A percentile compares a stretch with the other conserved stretches of the same genome.
phyloP scores from a whole-genome alignment of 1,140 invertebrate species.

The Anthonomus grandis region DNA sequence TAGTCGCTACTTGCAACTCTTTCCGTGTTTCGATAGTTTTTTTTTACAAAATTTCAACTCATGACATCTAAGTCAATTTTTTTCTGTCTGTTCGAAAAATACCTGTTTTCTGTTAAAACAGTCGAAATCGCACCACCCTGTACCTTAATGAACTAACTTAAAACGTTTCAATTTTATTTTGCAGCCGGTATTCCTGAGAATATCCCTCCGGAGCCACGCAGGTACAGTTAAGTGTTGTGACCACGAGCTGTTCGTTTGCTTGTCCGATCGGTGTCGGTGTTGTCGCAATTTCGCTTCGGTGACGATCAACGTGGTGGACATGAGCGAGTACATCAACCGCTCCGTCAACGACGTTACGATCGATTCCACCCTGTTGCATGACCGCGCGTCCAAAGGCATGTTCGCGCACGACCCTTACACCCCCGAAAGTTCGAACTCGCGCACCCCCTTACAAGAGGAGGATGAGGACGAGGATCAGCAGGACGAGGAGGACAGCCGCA shows the following conservation, averaged over 20 bases:
- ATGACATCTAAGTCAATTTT: no score
- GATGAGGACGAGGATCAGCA: slow-evolving; percentile 21
- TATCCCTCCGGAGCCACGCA: slow-evolving; percentile 67
- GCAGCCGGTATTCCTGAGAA: slow-evolving; percentile 78
- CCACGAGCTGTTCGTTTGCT: slow-evolving; percentile 47
- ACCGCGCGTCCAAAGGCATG: slow-evolving; percentile 50
- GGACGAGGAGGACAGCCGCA: slow-evolving; percentile 13
- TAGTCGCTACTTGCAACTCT: no score
- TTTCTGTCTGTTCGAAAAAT: no score
- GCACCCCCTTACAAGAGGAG: slow-evolving; percentile 58
- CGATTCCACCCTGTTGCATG: slow-evolving; percentile 54
- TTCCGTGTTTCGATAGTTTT: no score
- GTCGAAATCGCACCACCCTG: no score
- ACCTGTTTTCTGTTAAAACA: no score
- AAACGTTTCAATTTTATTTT: no score
- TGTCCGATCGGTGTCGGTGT: slow-evolving; percentile 51
- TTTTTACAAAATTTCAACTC: no score
- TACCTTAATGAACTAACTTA: no score
- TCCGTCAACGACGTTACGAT: slow-evolving; percentile 36
- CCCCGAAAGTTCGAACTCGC: slow-evolving; percentile 71
- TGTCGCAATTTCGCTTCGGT: slow-evolving; percentile 54
- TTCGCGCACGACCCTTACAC: slow-evolving; percentile 66
- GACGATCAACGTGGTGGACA: slow-evolving; percentile 49
- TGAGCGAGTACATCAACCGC: slow-evolving; percentile 33
- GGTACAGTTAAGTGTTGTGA: slow-evolving; percentile 70